These are phyloP conservation scores for Eriosoma lanigerum DNA, from an alignment of 1,140 invertebrate genomes.

Conservation along the genomic window DNA sequence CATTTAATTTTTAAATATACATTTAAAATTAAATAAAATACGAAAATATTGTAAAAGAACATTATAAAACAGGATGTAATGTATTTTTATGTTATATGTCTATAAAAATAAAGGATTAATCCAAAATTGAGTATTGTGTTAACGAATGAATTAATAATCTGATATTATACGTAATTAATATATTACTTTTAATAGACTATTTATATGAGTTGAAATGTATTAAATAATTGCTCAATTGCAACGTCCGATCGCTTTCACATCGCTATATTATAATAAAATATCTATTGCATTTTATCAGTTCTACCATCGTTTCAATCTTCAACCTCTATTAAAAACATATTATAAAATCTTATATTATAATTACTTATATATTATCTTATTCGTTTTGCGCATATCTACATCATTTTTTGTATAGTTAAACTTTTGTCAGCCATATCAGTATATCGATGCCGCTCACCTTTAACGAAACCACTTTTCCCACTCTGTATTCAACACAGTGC, in stretches of 20 bases:
- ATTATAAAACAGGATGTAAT: too few species aligned
- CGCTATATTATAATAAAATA: background rate
- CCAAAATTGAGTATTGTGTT: too few species aligned
- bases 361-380: slow-evolving; percentile 1
- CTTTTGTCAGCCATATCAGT: background rate
- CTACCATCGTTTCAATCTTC: background rate
- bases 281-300: background rate
- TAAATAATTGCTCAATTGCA: background rate
- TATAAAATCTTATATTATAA: slow-evolving; percentile 30
- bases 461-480: slow-evolving; percentile 20
- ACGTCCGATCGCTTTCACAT: background rate
- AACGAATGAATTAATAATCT: too few species aligned
- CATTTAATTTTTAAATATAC: too few species aligned
- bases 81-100: too few species aligned
- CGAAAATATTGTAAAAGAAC: too few species aligned
- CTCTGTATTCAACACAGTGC: too few species aligned
- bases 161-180: too few species aligned
- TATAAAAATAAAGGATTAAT: too few species aligned
- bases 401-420: background rate
- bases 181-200: too few species aligned
- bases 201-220: background rate
- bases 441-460: background rate
- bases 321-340: background rate
- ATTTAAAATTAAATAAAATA: too few species aligned
- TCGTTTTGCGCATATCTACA: background rate